Conservation (phyloP, 2,888 invertebrate species). For the Drosophila gaucha region DNA sequence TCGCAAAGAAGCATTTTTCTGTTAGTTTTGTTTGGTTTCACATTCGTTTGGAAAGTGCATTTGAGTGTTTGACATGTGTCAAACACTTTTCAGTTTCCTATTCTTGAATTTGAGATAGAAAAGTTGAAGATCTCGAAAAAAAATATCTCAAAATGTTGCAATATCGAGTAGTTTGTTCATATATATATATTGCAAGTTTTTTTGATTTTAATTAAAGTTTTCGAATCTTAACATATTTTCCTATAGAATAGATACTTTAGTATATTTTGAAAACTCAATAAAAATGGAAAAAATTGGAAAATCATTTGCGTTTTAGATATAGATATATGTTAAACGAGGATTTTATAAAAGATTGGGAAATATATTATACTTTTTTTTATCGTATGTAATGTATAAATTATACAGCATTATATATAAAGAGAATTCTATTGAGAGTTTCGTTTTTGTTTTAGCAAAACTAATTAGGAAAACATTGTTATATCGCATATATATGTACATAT, state of each 20-base stretch:
- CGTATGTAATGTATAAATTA: too few relatives aligned
- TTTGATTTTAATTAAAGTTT: neutral
- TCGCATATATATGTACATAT: neutral
- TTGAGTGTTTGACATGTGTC: slow-evolving; percentile 64
- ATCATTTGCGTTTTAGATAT: too few relatives aligned
- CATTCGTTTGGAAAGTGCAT: slow-evolving; percentile 43
- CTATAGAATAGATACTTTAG: too few relatives aligned
- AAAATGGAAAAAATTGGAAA: too few relatives aligned
- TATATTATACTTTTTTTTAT: too few relatives aligned
- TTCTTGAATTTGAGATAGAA: neutral
- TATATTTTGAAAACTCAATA: too few relatives aligned
- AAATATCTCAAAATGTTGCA: neutral
- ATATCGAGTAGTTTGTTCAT: neutral
- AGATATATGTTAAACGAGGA: too few relatives aligned
- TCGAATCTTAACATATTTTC: too few relatives aligned
- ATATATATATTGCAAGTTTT: neutral
- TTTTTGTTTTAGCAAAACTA: too few relatives aligned
- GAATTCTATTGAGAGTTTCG: too few relatives aligned
- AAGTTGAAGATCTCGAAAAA: neutral
- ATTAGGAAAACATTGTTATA: neutral
- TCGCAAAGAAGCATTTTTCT: slow-evolving; percentile 36
- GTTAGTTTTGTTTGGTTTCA: slow-evolving; percentile 20
- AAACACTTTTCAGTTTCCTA: slow-evolving; percentile 6
- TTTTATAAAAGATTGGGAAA: too few relatives aligned
- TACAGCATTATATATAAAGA: too few relatives aligned